Percentiles rank a stretch among this genome's conserved stretches.
Evolutionary conservation across 2,797 vertebrate genomes (phyloP).

Genomic region (Enoplosus armatus): DNA sequence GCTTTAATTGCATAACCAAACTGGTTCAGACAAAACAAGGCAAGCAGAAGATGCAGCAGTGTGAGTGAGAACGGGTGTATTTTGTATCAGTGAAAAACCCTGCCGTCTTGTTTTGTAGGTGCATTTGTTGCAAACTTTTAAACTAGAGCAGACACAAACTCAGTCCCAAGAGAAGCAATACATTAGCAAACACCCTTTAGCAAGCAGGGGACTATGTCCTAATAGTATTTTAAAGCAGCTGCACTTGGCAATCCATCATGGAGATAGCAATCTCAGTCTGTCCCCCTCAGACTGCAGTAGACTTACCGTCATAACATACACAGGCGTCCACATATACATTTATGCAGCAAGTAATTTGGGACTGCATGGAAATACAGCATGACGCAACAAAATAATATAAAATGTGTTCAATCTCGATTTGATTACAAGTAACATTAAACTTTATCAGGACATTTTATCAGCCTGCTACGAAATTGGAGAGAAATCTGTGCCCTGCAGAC

Average conservation of each 20-base stretch:
- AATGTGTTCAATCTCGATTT: slow-evolving; percentile 52
- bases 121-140: slow-evolving; percentile 65
- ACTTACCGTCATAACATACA: slow-evolving; percentile 54
- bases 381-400: slow-evolving; percentile 35
- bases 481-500: slow-evolving; percentile 37
- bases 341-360: slow-evolving; percentile 33
- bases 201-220: slow-evolving; percentile 59
- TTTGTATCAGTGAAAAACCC: slow-evolving; percentile 29
- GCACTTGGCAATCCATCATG: slow-evolving; percentile 83
- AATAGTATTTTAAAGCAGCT: slow-evolving; percentile 77
- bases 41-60: slow-evolving; percentile 41
- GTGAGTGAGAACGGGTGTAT: slow-evolving; percentile 39
- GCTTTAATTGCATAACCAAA: slow-evolving; percentile 81
- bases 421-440: slow-evolving; percentile 58
- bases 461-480: slow-evolving; percentile 3
- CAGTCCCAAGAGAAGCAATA: slow-evolving; percentile 61
- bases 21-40: slow-evolving; percentile 62
- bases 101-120: slow-evolving; percentile 33
- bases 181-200: slow-evolving; percentile 66
- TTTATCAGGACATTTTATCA: slow-evolving; percentile 59
- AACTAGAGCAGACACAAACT: slow-evolving; percentile 71
- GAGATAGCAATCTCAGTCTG: slow-evolving; percentile 79
- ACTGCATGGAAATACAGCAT: slow-evolving; percentile 28
- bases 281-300: slow-evolving; percentile 54
- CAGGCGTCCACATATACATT: slow-evolving; percentile 37